A percentile compares a stretch with the other conserved stretches of the same genome.
Conservation (phyloP, 2,113 vertebrate genomes). For the Poeciliopsis prolifica region DNA sequence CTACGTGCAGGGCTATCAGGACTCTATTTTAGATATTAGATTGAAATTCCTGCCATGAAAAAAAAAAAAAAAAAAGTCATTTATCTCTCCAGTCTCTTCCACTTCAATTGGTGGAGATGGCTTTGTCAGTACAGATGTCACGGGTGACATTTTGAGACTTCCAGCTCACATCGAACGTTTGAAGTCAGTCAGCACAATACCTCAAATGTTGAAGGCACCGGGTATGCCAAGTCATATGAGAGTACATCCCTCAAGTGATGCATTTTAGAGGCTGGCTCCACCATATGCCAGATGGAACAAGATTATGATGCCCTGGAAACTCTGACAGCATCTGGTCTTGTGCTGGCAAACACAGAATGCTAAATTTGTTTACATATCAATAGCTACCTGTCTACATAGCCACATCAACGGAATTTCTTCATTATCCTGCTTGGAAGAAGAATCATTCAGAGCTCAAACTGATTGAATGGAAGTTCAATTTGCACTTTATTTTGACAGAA, state of each 20-base stretch:
- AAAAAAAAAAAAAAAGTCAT: conserved; percentile 55
- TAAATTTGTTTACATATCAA: conserved; percentile 43
- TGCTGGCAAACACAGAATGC: conserved; percentile 47
- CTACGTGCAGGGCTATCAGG: conserved; percentile 54
- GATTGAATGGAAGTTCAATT: not conserved
- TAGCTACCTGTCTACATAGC: conserved; percentile 56
- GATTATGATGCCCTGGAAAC: conserved; percentile 66
- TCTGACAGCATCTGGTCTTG: conserved; percentile 61
- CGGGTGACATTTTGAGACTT: conserved; percentile 67
- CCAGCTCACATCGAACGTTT: conserved; percentile 60
- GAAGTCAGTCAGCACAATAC: conserved; percentile 48
- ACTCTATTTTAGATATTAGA: conserved; percentile 67
- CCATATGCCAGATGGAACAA: conserved; percentile 67
- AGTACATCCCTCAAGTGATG: conserved; percentile 65
- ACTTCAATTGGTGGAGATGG: conserved; percentile 61
- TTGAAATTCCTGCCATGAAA: conserved; percentile 53
- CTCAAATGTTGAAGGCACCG: conserved; percentile 63
- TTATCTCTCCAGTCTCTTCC: conserved; percentile 60
- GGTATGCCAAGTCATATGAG: conserved; percentile 55
- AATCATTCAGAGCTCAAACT: conserved; percentile 3
- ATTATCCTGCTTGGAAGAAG: conserved; percentile 29
- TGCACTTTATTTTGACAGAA: conserved; percentile 17
- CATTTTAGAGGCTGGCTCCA: conserved; percentile 61
- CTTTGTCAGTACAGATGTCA: conserved; percentile 69
- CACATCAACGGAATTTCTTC: conserved; percentile 33